A percentile compares a stretch with the other conserved stretches of the same genome.
phyloP scores from a whole-genome alignment of 1,140 invertebrate species.

The Rhopalosiphum padi region DNA sequence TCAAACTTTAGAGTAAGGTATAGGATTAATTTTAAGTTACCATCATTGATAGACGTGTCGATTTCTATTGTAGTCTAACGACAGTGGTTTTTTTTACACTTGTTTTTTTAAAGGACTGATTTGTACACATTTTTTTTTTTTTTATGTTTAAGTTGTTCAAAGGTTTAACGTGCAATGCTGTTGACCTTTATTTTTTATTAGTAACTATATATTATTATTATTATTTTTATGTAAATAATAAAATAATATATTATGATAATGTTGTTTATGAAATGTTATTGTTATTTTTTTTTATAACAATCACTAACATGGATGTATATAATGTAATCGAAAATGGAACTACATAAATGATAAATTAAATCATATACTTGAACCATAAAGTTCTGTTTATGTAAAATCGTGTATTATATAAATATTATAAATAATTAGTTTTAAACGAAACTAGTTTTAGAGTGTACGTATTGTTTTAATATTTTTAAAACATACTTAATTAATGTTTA shows the following conservation, averaged over 20 bases:
- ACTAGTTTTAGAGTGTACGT: neutral
- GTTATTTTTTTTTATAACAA: constrained; percentile 24
- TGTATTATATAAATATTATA: neutral
- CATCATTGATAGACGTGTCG: constrained; percentile 13
- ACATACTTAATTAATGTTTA: neutral
- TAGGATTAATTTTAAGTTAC: constrained; percentile 45
- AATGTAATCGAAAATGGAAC: neutral
- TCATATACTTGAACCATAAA: neutral
- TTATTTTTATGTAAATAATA: constrained; percentile 35
- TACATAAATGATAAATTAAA: neutral
- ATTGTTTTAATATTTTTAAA: neutral
- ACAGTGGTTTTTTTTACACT: neutral
- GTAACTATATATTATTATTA: constrained; percentile 9
- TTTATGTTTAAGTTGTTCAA: constrained; percentile 30
- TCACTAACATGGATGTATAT: neutral
- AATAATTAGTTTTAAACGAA: neutral
- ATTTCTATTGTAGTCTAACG: neutral
- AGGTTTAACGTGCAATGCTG: neutral
- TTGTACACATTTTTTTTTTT: constrained; percentile 53
- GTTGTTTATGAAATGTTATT: neutral
- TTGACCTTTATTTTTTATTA: constrained; percentile 38
- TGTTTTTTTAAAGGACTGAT: constrained; percentile 52
- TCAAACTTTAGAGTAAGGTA: constrained; percentile 31
- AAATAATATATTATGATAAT: neutral
- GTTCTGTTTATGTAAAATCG: neutral